These are phyloP conservation scores for Syngnathus floridae DNA, from an alignment of 2,113 vertebrate species.

Conservation along the genomic window DNA sequence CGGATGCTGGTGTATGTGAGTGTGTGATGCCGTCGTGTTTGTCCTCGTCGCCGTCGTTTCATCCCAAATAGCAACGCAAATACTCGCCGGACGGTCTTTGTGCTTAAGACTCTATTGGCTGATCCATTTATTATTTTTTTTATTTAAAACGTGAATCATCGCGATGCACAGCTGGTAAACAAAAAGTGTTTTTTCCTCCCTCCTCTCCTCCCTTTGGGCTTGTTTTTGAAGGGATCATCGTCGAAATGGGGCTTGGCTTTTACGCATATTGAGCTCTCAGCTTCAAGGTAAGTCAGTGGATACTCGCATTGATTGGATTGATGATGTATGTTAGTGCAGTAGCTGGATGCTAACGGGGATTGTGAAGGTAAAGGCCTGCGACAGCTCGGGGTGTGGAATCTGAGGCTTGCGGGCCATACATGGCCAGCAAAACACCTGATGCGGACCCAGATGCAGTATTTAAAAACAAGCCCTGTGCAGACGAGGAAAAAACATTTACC, in stretches of 20 bases:
- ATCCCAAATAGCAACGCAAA: conserved; percentile 1
- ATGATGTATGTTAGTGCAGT: not conserved
- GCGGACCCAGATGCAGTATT: too few species aligned
- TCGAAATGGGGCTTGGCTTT: conserved; percentile 40
- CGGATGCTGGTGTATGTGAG: conserved; percentile 53
- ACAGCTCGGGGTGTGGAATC: not conserved
- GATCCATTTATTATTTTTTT: not conserved
- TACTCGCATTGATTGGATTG: not conserved
- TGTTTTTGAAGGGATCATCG: conserved; percentile 9
- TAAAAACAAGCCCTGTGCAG: too few species aligned
- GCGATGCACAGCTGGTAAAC: conserved; percentile 6
- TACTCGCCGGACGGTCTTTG: not conserved
- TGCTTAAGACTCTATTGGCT: not conserved
- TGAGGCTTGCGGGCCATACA: not conserved
- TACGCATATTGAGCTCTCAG: conserved; percentile 27
- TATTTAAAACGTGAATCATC: not conserved
- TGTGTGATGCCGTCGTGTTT: conserved; percentile 67
- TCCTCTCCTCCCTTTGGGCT: not conserved
- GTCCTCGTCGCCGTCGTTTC: conserved; percentile 65
- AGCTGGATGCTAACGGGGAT: not conserved
- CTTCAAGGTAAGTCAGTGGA: conserved; percentile 35
- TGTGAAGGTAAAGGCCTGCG: not conserved
- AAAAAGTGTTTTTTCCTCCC: not conserved
- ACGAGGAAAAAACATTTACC: too few species aligned
- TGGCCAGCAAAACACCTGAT: not conserved